Evolutionary conservation across 2,797 vertebrate species (phyloP).

Genomic region (Darevskia mixta): DNA sequence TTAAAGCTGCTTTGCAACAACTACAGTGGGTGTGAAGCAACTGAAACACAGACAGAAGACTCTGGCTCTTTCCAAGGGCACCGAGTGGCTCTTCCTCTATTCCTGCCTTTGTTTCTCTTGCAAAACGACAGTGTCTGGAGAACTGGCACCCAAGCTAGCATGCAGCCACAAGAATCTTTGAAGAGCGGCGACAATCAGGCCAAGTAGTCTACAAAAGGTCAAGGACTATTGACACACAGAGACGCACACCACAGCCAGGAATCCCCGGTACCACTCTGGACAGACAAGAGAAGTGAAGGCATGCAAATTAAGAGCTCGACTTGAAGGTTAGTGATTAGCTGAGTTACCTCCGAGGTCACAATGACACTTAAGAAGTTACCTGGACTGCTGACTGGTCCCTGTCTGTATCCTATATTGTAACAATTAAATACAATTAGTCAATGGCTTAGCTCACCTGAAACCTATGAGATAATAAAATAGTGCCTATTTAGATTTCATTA

Average conservation of each 20-base stretch:
- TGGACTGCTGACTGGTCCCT: slow-evolving; percentile 45
- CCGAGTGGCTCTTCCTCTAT: neutral
- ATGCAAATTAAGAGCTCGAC: slow-evolving; percentile 26
- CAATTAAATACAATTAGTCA: slow-evolving; percentile 39
- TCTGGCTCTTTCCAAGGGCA: neutral
- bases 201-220: slow-evolving; percentile 15
- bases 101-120: neutral
- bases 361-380: slow-evolving; percentile 29
- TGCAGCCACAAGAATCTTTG: slow-evolving; percentile 10
- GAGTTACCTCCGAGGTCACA: slow-evolving; percentile 24
- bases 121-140: neutral
- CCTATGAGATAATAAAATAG: neutral
- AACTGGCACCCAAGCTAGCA: neutral
- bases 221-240: slow-evolving; percentile 19
- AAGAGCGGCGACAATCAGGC: neutral
- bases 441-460: neutral
- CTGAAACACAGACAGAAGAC: neutral
- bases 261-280: neutral
- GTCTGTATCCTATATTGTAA: slow-evolving; percentile 48
- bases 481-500: neutral
- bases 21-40: neutral
- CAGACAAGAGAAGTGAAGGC: slow-evolving; percentile 24
- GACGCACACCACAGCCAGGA: slow-evolving; percentile 17
- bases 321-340: slow-evolving; percentile 29
- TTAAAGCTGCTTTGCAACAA: neutral